Evolutionary conservation across 2,797 vertebrate species (phyloP).

Genomic region (Poecile montanus): DNA sequence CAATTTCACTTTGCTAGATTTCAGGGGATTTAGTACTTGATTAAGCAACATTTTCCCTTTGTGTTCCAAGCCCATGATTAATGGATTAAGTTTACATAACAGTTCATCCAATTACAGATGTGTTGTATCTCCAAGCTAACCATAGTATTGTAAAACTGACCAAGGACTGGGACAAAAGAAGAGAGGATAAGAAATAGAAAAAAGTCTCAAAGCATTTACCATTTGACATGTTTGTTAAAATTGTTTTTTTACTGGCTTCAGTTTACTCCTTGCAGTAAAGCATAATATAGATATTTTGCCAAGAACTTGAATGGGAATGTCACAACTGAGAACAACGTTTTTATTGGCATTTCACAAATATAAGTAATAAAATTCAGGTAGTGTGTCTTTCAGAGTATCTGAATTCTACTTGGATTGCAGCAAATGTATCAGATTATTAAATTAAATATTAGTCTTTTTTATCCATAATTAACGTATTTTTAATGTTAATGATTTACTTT

Average conservation of each 20-base stretch:
- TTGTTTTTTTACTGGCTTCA: background rate
- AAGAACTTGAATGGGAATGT: background rate
- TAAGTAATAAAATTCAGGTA: background rate
- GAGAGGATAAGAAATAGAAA: background rate
- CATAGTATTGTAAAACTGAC: background rate
- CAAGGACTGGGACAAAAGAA: background rate
- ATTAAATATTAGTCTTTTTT: background rate
- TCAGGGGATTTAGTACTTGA: background rate
- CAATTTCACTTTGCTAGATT: background rate
- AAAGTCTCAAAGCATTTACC: background rate
- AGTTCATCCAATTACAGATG: background rate
- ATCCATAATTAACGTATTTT: background rate
- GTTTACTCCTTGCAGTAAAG: background rate
- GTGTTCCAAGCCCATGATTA: background rate
- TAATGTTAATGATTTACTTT: background rate
- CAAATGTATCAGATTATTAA: background rate
- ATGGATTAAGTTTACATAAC: background rate
- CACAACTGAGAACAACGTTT: background rate
- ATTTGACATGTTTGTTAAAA: background rate
- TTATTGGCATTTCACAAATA: background rate
- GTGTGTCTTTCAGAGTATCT: background rate
- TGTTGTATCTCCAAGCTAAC: background rate
- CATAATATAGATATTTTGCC: background rate
- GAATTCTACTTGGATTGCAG: background rate
- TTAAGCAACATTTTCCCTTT: background rate